A percentile compares a stretch with the other conserved stretches of the same genome.
phyloP scores from a whole-genome alignment of 2,888 invertebrate genomes.

The Exephanes ischioxanthus region DNA sequence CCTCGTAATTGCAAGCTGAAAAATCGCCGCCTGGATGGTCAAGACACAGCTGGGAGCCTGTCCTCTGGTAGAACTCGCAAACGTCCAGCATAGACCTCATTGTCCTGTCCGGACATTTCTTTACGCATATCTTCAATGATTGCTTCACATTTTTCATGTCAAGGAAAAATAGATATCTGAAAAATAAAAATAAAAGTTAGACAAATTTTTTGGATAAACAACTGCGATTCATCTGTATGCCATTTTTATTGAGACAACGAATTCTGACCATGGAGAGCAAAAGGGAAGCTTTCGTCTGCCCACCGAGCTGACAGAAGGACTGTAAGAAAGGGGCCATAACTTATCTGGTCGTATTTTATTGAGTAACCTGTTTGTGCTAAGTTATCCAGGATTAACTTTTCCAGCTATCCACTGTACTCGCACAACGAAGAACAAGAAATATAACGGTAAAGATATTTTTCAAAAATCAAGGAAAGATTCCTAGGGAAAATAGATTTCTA shows the following conservation, averaged over 20 bases:
- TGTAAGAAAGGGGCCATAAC: too few species aligned
- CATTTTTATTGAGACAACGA: background rate
- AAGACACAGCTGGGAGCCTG: slow-evolving; percentile 92
- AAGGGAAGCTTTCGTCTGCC: background rate
- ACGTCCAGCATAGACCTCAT: slow-evolving; percentile 89
- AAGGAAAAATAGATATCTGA: slow-evolving; percentile 92
- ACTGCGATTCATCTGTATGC: too few species aligned
- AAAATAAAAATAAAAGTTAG: slow-evolving; percentile 69
- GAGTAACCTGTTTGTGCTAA: too few species aligned
- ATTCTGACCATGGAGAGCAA: background rate
- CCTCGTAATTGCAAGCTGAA: slow-evolving; percentile 77
- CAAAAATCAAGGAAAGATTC: too few species aligned
- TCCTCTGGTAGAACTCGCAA: slow-evolving; percentile 90
- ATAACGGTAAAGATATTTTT: too few species aligned
- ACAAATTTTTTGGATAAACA: background rate
- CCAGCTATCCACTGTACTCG: too few species aligned
- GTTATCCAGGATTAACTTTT: too few species aligned
- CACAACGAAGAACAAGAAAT: too few species aligned
- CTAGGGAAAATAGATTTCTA: slow-evolving; percentile 91
- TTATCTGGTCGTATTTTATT: too few species aligned
- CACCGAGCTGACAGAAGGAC: too few species aligned
- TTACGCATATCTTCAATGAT: slow-evolving; percentile 95
- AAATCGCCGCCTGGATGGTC: slow-evolving; percentile 83
- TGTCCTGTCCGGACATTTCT: slow-evolving; percentile 91
- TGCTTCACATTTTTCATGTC: slow-evolving; percentile 91